Conservation (phyloP, 2,797 vertebrate genomes). For the Uromys caudimaculatus region DNA sequence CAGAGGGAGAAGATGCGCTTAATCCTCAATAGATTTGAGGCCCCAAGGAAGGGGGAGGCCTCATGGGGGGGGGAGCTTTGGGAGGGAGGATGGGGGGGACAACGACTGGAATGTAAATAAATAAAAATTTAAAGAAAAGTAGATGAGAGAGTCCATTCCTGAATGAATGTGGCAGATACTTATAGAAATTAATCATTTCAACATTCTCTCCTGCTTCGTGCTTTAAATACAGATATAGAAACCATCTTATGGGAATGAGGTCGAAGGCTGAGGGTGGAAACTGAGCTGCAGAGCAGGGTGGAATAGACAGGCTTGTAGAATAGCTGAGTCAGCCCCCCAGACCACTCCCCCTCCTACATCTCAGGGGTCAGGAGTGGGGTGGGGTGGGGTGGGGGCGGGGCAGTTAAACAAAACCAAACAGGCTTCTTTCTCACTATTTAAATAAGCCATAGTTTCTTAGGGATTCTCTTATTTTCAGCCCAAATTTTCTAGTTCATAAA, state of each 20-base stretch:
- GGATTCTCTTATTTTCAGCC: constrained; percentile 59
- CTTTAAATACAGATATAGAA: constrained; percentile 9
- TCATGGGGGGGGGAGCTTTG: neutral
- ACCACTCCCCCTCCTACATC: neutral
- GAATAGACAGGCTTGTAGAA: neutral
- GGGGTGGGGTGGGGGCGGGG: no score
- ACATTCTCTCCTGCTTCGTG: neutral
- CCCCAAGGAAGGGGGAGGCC: neutral
- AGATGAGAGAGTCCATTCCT: neutral
- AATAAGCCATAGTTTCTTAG: neutral
- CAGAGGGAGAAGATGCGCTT: neutral
- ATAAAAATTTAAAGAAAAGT: neutral
- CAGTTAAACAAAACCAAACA: neutral
- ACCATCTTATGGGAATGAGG: neutral
- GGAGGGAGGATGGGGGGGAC: neutral
- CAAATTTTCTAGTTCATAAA: constrained; percentile 32
- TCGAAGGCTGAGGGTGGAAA: neutral
- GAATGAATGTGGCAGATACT: neutral
- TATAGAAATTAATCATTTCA: neutral
- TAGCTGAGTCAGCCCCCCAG: neutral
- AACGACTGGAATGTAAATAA: neutral
- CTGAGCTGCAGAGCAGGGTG: no score
- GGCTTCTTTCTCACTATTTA: neutral
- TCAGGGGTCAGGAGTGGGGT: neutral
- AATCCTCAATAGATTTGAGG: neutral